phyloP scores from a whole-genome alignment of 2,888 invertebrate genomes.

The Actias luna region DNA sequence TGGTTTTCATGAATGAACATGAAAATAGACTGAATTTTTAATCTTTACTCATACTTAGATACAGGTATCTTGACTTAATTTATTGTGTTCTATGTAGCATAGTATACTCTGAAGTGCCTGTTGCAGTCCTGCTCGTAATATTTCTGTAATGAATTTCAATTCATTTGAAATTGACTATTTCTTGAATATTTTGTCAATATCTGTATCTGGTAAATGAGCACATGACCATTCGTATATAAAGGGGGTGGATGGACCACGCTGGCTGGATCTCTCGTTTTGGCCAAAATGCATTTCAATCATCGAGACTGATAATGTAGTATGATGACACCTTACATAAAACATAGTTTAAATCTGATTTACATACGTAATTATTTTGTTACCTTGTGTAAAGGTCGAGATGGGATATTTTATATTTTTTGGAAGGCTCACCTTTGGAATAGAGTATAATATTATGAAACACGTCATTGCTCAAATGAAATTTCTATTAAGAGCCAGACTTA shows the following conservation, averaged over 20 bases:
- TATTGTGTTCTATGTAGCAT: constrained; percentile 43
- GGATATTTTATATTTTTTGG: constrained; percentile 74
- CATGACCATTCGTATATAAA: constrained; percentile 45
- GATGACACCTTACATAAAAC: constrained; percentile 67
- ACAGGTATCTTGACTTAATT: constrained; percentile 71
- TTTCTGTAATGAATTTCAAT: constrained; percentile 11
- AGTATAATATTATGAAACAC: constrained; percentile 65
- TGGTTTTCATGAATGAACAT: constrained; percentile 65
- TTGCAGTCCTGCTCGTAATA: constrained; percentile 28
- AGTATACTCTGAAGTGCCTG: constrained; percentile 49
- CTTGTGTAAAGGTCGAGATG: constrained; percentile 63
- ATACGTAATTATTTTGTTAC: constrained; percentile 63
- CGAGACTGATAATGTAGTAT: constrained; percentile 79
- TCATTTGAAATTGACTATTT: not conserved
- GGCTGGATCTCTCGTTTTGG: constrained; percentile 75
- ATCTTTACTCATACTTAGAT: constrained; percentile 72
- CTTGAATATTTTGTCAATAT: constrained; percentile 40
- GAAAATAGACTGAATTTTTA: constrained; percentile 76
- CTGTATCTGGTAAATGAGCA: constrained; percentile 67
- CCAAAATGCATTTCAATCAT: constrained; percentile 78
- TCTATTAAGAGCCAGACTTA: constrained; percentile 72
- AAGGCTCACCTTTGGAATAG: constrained; percentile 77
- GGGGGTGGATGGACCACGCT: constrained; percentile 48
- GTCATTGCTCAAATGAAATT: constrained; percentile 77
- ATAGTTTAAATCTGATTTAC: constrained; percentile 76